A percentile compares a stretch with the other conserved stretches of the same genome.
Conservation (phyloP, 2,113 vertebrate genomes). For the Erinaceus europaeus region DNA sequence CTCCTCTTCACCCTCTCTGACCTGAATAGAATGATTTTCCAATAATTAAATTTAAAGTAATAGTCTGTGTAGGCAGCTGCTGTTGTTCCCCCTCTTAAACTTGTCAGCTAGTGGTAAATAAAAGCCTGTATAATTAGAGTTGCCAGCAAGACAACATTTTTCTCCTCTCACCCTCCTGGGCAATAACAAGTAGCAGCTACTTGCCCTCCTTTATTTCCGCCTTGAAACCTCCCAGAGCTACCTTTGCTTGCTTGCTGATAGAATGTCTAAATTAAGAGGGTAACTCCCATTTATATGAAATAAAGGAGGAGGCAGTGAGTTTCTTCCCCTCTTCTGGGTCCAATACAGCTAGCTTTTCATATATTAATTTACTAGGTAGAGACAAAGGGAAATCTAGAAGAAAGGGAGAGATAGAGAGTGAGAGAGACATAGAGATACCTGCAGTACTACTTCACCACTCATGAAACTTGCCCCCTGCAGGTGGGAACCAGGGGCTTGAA, state of each 20-base stretch:
- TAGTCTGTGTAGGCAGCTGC: constrained; percentile 28
- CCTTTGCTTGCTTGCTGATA: not conserved
- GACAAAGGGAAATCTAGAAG: no score
- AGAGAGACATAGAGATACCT: no score
- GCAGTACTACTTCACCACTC: no score
- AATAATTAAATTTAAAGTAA: constrained; percentile 37
- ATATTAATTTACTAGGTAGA: no score
- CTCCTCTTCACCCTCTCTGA: not conserved
- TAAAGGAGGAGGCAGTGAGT: not conserved
- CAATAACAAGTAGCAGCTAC: not conserved
- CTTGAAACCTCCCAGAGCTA: not conserved
- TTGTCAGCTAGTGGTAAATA: not conserved
- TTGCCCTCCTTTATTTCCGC: not conserved
- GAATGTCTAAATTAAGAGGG: not conserved
- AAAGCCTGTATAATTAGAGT: not conserved
- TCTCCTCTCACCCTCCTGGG: not conserved
- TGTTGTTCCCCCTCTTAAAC: not conserved
- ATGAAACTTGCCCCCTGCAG: no score
- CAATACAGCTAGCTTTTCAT: not conserved
- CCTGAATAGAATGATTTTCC: constrained; percentile 28
- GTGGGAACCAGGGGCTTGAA: no score
- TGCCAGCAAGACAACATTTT: not conserved
- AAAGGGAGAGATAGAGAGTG: no score
- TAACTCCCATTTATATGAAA: not conserved
- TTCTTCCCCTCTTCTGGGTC: not conserved